Base-by-base conservation (phyloP, 2,113 vertebrate species). In the Dermatemys mawii region DNA sequence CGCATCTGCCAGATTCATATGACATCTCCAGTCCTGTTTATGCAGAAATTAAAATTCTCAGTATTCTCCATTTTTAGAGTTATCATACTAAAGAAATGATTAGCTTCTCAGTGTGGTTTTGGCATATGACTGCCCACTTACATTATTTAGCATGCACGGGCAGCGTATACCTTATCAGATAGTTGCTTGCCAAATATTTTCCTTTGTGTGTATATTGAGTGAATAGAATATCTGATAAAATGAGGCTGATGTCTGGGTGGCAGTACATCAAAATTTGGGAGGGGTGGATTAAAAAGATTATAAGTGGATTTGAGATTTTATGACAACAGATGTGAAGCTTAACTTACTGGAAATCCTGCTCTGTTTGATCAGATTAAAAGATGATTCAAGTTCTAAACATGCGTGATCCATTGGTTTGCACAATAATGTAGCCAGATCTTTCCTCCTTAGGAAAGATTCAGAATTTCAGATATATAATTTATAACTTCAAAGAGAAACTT, bases 191-290 rank as follows among this genome's bases (percentile, higher is more conserved):
- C 89, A 67, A 96, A 76, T 88, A 85, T 90, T 90, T 92, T 51
- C 88, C 85, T 93, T 89, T 70, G 70, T 32, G 27, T 83, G 24
- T 54, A 84, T 93, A 87, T 63, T 0, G 1, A 89, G 29, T 49
- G 54, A 92, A 92, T 46, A 92, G 91, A 91, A 87, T 80, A 90
- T 73, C 80, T 76, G 38, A 38, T 87, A 91, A 93, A 95, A 78
- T 27, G 83, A 92, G 92, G 27, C 13, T 79, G 41, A 89, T 16
- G 85, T 87, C 70, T 94, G 54, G 8, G 27, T 44, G 51, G 83
- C 9, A 24, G 17, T 63, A 84, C 26, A 48, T 17, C 32, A 48
- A 80, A 83, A 17, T 17, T 32, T 49, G 63, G 22, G 41, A 76
- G 41, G 73, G 3, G 13, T 76, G 73, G 44, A 48, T 86, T 92